Base-by-base conservation (phyloP, 2,888 invertebrate genomes). In the Isoperla grammatica region DNA sequence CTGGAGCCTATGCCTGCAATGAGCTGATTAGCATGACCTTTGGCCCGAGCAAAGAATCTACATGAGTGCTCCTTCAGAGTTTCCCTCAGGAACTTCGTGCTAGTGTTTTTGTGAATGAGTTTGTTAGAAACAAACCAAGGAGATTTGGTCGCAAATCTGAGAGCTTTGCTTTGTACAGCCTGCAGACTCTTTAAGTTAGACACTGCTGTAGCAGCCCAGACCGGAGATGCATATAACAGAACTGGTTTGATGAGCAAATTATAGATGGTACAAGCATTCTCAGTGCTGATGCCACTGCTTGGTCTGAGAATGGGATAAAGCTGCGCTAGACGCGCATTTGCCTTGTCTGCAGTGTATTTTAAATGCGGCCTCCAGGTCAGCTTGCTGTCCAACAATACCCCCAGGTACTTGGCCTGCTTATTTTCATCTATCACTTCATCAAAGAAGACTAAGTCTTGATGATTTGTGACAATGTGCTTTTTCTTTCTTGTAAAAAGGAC, bases 221-320 rank as follows among this genome's bases (percentile, higher is more conserved):
- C 37, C 8, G 54, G 54, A 9, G n/a, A 13, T 37, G 13, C 54
- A 35, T 54, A 54, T 15, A 39, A 37, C 37, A 54, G 12, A 4
- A 54, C 2, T 54, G 54, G 54, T 17, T 15, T 11, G 12, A 54
- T 35, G 29, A 54, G 20, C 12, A 39, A 5, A 15, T 39, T 39
- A 17, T 54, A 54, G 6, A 39, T 2, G 9, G 54, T 37, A 8
- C 20, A 39, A 17, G 12, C 13, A 6, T 29, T 20, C 15, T 45
- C 35, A 8, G 15, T 9, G 39, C 20, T 37, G 2, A 55, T 2
- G n/a, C 19, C 19, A 20, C 46, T 55, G 37, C 15, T 12, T 35
- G 19, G n/a, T 17, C 17, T 55, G 11, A 55, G 39, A 15, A 55
- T 6, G 2, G 55, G 55, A 12, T 15, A 40, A 2, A 55, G 40